phyloP scores from a whole-genome alignment of 2,797 vertebrate genomes.

The Crypturellus tataupa region DNA sequence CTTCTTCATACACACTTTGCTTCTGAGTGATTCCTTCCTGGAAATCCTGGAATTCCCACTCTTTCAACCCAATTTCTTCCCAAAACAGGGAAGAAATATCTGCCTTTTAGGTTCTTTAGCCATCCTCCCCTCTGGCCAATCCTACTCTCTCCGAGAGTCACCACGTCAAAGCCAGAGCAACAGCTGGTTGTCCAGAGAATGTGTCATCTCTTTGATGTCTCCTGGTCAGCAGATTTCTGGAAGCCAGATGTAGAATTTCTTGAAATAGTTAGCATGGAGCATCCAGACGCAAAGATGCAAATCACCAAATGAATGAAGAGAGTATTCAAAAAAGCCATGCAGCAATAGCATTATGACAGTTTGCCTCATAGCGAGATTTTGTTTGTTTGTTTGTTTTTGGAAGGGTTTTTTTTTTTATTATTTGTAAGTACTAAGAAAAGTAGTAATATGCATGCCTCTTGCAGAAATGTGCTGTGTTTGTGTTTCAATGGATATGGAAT shows the following conservation, averaged over 20 bases:
- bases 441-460: background rate
- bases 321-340: background rate
- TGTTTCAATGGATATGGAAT: background rate
- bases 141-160: background rate
- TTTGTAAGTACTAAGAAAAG: background rate
- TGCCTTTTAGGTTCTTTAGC: background rate
- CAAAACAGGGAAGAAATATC: background rate
- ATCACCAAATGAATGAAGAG: background rate
- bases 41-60: background rate
- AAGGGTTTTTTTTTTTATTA: background rate
- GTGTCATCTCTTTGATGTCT: accelerated
- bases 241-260: background rate
- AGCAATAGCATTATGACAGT: background rate
- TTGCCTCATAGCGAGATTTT: background rate
- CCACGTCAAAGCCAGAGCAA: background rate
- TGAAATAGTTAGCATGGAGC: background rate
- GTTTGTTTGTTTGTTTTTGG: background rate
- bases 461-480: background rate
- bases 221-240: background rate
- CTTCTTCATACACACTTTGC: background rate
- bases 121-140: background rate
- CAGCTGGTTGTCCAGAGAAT: background rate
- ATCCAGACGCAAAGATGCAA: background rate
- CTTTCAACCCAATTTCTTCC: background rate
- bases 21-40: background rate